phyloP scores from a whole-genome alignment of 2,113 vertebrate genomes.

The Colius striatus region DNA sequence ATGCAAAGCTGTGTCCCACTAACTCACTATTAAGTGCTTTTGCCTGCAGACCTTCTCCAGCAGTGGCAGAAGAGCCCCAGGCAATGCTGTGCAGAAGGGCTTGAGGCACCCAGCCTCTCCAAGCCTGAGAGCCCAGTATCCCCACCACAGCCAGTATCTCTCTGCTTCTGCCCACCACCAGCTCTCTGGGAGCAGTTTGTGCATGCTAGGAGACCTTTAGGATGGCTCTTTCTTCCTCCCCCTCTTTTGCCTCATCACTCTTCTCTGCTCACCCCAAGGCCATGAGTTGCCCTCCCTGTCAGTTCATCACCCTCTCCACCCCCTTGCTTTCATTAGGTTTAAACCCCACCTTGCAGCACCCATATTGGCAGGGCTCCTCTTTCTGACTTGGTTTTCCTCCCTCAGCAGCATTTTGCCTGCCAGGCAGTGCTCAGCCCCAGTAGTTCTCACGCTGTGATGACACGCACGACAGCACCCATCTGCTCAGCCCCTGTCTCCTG shows the following conservation, averaged over 20 bases:
- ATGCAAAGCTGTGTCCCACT: neutral
- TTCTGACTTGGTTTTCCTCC: neutral
- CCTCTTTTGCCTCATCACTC: neutral
- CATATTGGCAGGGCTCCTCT: neutral
- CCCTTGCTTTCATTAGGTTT: neutral
- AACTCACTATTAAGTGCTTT: neutral
- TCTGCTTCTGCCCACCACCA: neutral
- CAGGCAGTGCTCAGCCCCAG: neutral
- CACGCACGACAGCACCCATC: neutral
- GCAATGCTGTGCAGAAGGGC: no score
- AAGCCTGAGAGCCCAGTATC: neutral
- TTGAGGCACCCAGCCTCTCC: neutral
- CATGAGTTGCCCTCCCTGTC: neutral
- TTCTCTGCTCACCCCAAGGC: neutral
- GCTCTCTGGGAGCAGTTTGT: neutral
- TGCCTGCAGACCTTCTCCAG: accelerated
- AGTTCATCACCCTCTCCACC: neutral
- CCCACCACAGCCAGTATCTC: neutral
- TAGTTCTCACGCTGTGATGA: neutral
- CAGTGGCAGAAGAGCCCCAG: neutral
- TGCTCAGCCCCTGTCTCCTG: neutral
- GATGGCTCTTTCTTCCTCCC: neutral
- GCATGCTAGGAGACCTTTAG: neutral
- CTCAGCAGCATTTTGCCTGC: neutral
- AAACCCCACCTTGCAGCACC: neutral